These are phyloP conservation scores for Sebastes miniatus DNA, from an alignment of 2,797 vertebrate species.

Conservation along the genomic window DNA sequence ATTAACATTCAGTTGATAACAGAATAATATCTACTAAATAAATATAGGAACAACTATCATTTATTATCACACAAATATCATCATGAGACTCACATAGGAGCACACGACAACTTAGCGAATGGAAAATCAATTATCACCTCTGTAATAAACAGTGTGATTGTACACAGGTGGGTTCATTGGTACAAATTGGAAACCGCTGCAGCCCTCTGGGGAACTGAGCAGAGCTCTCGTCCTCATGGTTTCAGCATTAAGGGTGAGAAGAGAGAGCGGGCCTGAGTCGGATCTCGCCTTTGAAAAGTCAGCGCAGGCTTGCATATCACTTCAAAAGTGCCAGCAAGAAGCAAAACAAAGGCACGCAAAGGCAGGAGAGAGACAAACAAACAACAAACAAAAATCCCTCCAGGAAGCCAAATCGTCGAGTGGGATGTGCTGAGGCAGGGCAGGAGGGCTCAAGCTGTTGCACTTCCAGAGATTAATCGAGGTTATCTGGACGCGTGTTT, in stretches of 20 bases:
- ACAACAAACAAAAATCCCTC: conserved; percentile 43
- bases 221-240: conserved; percentile 17
- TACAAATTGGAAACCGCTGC: conserved; percentile 11
- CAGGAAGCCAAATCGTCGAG: conserved; percentile 25
- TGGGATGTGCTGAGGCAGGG: conserved; percentile 33
- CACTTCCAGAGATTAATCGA: conserved; percentile 64
- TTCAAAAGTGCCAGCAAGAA: conserved; percentile 36
- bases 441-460: conserved; percentile 34
- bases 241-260: conserved; percentile 1
- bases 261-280: neutral
- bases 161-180: conserved; percentile 6
- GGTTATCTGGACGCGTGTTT: conserved; percentile 61
- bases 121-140: conserved; percentile 48
- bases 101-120: conserved; percentile 11
- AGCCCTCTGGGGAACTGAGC: neutral
- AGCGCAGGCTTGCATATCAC: conserved; percentile 11
- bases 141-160: conserved; percentile 19
- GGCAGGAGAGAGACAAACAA: conserved; percentile 43
- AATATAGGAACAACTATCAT: neutral
- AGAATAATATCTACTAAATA: neutral
- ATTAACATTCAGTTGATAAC: neutral
- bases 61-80: neutral
- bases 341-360: conserved; percentile 43
- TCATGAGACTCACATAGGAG: neutral
- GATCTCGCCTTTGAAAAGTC: conserved; percentile 28